Conservation (phyloP, 2,113 vertebrate genomes). For the Takifugu flavidus region DNA sequence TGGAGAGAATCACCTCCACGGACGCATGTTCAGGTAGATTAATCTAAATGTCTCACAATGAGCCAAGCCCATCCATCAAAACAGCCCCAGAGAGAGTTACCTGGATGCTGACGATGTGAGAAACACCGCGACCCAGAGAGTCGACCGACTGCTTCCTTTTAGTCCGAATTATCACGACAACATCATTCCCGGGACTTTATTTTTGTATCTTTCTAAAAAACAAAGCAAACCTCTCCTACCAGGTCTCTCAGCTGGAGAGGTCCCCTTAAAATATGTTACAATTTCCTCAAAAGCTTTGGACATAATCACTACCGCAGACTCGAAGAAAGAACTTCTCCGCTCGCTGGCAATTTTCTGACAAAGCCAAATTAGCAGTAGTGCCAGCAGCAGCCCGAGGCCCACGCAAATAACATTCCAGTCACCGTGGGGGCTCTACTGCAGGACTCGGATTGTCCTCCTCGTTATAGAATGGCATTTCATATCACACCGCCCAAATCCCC, state of each 20-base stretch:
- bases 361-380: slow-evolving; percentile 30
- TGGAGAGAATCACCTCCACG: not conserved
- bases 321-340: slow-evolving; percentile 24
- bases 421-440: slow-evolving; percentile 28
- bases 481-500: slow-evolving; percentile 39
- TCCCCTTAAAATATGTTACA: not conserved
- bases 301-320: not conserved
- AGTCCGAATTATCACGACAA: not conserved
- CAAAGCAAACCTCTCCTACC: not conserved
- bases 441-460: slow-evolving; percentile 46
- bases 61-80: not conserved
- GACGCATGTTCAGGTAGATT: too few species aligned
- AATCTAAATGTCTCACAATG: not conserved
- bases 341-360: slow-evolving; percentile 30
- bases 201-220: not conserved
- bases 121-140: not conserved
- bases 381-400: slow-evolving; percentile 39
- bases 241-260: not conserved
- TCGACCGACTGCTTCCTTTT: not conserved
- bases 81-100: not conserved
- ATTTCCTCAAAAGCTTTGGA: slow-evolving; percentile 1
- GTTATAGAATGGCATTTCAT: slow-evolving; percentile 44
- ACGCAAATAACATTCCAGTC: slow-evolving; percentile 61
- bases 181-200: not conserved
- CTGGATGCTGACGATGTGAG: not conserved